A percentile compares a stretch with the other conserved stretches of the same genome.
Conservation (phyloP, 2,888 invertebrate species). For the Petrophora chlorosata region DNA sequence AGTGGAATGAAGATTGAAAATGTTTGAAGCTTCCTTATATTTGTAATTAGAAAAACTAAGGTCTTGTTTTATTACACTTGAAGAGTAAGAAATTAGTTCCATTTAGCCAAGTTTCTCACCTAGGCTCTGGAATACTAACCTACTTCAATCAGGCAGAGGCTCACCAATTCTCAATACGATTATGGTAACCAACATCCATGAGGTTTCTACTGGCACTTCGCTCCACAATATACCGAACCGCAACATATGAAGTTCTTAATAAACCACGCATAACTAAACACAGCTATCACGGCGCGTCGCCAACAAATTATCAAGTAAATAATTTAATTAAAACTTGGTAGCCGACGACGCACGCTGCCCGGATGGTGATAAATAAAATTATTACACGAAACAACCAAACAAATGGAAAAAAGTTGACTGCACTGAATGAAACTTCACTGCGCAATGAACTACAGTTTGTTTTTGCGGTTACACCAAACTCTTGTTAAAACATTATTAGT, state of each 20-base stretch:
- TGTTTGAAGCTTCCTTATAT: slow-evolving; percentile 18
- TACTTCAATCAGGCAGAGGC: too few relatives aligned
- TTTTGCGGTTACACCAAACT: slow-evolving; percentile 47
- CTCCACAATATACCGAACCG: slow-evolving; percentile 2
- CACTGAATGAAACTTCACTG: slow-evolving; percentile 35
- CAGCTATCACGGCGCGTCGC: slow-evolving; percentile 37
- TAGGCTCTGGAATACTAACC: too few relatives aligned
- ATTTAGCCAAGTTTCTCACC: too few relatives aligned
- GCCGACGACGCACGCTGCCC: slow-evolving; percentile 54
- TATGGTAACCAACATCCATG: too few relatives aligned
- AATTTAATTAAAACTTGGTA: slow-evolving; percentile 74
- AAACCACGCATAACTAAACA: slow-evolving; percentile 10
- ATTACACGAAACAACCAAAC: slow-evolving; percentile 49
- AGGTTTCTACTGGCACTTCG: too few relatives aligned
- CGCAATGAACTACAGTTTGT: slow-evolving; percentile 45
- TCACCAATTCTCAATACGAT: too few relatives aligned
- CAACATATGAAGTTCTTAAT: slow-evolving; percentile 3
- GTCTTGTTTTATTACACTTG: slow-evolving; percentile 6
- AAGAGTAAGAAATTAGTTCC: too few relatives aligned
- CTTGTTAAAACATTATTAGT: slow-evolving; percentile 27
- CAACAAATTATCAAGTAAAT: slow-evolving; percentile 68
- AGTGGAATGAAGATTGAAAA: slow-evolving; percentile 24
- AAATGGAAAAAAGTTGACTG: slow-evolving; percentile 40
- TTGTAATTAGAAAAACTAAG: slow-evolving; percentile 21
- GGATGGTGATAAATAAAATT: slow-evolving; percentile 73